Conservation (phyloP, 2,113 vertebrate species). For the Myiozetetes cayanensis region DNA sequence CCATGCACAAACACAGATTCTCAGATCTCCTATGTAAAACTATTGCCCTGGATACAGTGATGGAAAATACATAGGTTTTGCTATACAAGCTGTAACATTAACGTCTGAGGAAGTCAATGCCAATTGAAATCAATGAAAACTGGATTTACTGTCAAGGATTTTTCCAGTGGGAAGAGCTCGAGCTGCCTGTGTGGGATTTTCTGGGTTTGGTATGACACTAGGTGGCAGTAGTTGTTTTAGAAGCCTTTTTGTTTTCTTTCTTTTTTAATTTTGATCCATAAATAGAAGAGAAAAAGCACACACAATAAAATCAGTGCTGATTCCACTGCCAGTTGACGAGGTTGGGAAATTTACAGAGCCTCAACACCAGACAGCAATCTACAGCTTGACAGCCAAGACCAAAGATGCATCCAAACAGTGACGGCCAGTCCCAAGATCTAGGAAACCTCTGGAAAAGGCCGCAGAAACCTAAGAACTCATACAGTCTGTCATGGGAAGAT, state of each 20-base stretch:
- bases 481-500: background rate
- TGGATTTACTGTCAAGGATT: background rate
- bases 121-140: background rate
- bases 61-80: background rate
- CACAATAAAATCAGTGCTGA: background rate
- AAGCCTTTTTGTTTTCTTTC: background rate
- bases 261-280: background rate
- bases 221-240: slow-evolving; percentile 49
- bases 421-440: background rate
- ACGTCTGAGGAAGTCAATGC: background rate
- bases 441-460: background rate
- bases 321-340: background rate
- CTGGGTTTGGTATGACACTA: background rate
- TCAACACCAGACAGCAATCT: background rate
- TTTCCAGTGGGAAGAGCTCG: background rate
- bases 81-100: background rate
- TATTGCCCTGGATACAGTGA: background rate
- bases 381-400: background rate
- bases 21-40: background rate
- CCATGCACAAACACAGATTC: background rate
- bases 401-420: background rate
- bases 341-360: background rate
- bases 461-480: background rate
- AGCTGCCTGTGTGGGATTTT: background rate
- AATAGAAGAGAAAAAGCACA: background rate